Evolutionary conservation across 2,888 invertebrate genomes (phyloP).

Genomic region (Heteromurus nitidus): DNA sequence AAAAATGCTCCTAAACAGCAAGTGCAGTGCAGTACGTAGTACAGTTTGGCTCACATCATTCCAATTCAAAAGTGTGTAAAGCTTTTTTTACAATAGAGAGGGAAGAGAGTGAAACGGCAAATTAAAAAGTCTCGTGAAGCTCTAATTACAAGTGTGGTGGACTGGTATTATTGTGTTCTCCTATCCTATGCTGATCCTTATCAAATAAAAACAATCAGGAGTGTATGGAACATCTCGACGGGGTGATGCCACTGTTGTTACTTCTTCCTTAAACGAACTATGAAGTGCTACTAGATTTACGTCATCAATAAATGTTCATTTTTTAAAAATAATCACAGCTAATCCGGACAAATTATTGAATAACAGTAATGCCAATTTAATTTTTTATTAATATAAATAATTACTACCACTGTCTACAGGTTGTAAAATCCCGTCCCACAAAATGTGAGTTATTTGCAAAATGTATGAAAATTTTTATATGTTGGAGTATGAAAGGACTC

Average conservation of each 20-base stretch:
- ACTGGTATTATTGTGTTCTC: not conserved
- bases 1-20: not conserved
- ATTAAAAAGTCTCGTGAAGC: slow-evolving; percentile 38
- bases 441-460: too few relatives aligned
- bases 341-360: too few relatives aligned
- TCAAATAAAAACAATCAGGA: not conserved
- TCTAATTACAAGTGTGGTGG: slow-evolving; percentile 36
- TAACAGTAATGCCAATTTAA: too few relatives aligned
- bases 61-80: not conserved
- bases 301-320: too few relatives aligned
- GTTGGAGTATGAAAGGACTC: too few relatives aligned
- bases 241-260: slow-evolving; percentile 28
- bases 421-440: too few relatives aligned
- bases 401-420: too few relatives aligned
- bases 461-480: too few relatives aligned
- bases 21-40: not conserved
- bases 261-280: too few relatives aligned
- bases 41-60: not conserved
- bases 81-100: not conserved
- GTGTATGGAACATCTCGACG: not conserved
- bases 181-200: slow-evolving; percentile 15
- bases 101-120: slow-evolving; percentile 10
- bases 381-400: too few relatives aligned
- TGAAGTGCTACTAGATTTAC: too few relatives aligned
- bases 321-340: too few relatives aligned